These are phyloP conservation scores for Branchipolynoe longqiensis DNA, from an alignment of 2,888 invertebrate genomes.

Conservation along the genomic window DNA sequence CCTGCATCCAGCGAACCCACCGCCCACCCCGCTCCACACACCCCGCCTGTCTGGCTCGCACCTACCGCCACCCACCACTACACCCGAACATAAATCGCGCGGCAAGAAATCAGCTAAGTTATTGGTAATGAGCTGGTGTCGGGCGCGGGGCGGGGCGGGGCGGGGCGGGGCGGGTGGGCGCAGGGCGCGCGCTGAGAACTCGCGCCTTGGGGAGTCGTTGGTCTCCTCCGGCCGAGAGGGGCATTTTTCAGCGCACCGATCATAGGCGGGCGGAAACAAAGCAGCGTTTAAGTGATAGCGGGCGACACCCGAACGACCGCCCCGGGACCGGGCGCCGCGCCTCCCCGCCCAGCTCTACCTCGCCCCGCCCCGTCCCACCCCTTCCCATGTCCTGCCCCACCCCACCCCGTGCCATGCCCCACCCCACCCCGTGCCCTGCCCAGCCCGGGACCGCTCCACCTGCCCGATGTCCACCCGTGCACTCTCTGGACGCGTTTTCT, in stretches of 20 bases:
- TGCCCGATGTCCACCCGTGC: not conserved
- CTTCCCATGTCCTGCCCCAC: too few relatives aligned
- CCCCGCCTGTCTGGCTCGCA: too few relatives aligned
- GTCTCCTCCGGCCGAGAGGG: slow-evolving; percentile 8
- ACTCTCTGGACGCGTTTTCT: too few relatives aligned
- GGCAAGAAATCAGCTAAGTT: slow-evolving; percentile 51
- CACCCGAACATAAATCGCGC: slow-evolving; percentile 3
- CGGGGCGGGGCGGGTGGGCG: slow-evolving; percentile 46
- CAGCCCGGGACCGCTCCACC: not conserved
- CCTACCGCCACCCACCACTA: not conserved
- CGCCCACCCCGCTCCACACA: too few relatives aligned
- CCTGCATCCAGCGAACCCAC: not conserved
- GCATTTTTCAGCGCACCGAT: slow-evolving; percentile 47
- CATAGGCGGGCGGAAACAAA: slow-evolving; percentile 51
- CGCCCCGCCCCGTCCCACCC: too few relatives aligned
- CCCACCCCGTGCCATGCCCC: too few relatives aligned
- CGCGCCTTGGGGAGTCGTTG: slow-evolving; percentile 50
- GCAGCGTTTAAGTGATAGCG: slow-evolving; percentile 57
- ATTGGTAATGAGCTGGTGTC: slow-evolving; percentile 46
- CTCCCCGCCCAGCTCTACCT: not conserved
- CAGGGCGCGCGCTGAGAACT: slow-evolving; percentile 24
- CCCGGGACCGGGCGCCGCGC: slow-evolving; percentile 15
- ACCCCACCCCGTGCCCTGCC: too few relatives aligned
- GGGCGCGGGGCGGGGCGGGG: slow-evolving; percentile 41
- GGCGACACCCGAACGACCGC: slow-evolving; percentile 49